These are phyloP conservation scores for Ernsta delagoae DNA, from an alignment of 2,888 invertebrate species.

Conservation along the genomic window DNA sequence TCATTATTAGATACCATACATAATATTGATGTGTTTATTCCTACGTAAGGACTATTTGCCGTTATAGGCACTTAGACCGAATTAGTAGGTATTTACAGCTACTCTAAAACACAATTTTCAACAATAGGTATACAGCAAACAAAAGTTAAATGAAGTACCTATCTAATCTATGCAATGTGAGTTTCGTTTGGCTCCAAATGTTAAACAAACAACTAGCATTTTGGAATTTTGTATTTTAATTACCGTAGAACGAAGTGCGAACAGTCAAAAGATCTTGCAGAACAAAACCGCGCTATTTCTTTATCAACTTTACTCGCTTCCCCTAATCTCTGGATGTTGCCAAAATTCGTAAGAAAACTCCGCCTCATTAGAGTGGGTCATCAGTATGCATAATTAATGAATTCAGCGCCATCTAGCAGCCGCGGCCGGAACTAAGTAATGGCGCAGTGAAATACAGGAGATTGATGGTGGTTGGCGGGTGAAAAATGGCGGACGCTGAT, in stretches of 20 bases:
- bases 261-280: constrained; percentile 19
- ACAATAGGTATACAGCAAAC: too few species aligned
- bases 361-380: constrained; percentile 88
- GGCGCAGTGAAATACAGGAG: constrained; percentile 54
- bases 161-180: background rate
- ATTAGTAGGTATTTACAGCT: too few species aligned
- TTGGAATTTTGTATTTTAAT: background rate
- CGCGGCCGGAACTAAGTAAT: constrained; percentile 67
- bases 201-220: background rate
- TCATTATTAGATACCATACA: too few species aligned
- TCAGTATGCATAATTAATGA: constrained; percentile 92
- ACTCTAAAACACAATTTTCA: too few species aligned
- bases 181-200: background rate
- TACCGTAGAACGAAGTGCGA: constrained; percentile 10
- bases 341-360: constrained; percentile 73
- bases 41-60: too few species aligned
- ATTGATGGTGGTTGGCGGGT: constrained; percentile 57
- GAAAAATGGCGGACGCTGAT: constrained; percentile 42
- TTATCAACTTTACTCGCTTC: constrained; percentile 63
- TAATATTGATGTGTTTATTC: too few species aligned
- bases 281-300: constrained; percentile 43
- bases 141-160: too few species aligned
- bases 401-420: constrained; percentile 75
- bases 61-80: too few species aligned
- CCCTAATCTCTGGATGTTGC: constrained; percentile 69